Base-by-base conservation (phyloP, 2,797 vertebrate species). In the Intellagama lesueurii region DNA sequence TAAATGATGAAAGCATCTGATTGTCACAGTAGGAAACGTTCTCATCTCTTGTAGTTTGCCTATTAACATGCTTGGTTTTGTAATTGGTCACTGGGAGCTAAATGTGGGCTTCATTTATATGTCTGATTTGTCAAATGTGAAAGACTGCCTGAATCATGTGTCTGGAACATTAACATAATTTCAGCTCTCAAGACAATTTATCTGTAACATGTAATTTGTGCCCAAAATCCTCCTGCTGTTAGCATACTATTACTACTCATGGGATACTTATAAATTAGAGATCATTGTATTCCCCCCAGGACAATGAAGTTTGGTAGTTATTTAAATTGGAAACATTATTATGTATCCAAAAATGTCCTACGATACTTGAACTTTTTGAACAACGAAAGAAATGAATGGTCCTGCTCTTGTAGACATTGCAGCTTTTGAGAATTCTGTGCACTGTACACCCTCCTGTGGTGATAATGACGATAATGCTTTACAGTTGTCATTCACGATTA, bases 401-500 rank as follows among this genome's bases (percentile, higher is more conserved):
- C 12, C 2, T 44, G 30, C 40, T 66, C 17, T 60, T 77, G 5
- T 69, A 79, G 28, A 28, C 22, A 30, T 60, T 7, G 49, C 28
- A 87, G 60, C 8, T n/a, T 79, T 89, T 56, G 9, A 68, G 24
- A 91, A 32, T 1, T 79, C 0, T 70, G 72, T 91, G 14, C 28
- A 9, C 83, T 44, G 2, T 85, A 82, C 84, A 86, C 79, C 70
- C 56, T 86, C 80, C 88, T 60, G 80, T 90, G 79, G 85, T 87
- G 80, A 77, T 76, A 87, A 90, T 24, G 12, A 90, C 60, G 28
- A 82, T 78, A 90, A 83, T 85, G 82, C 30, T 90, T 77, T 87
- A 78, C 85, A 78, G 89, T 85, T 89, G 82, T 85, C 89, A 82
- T 90, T 87, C 80, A 83, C 24, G 73, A 90, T 87, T 77, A 77